Conservation (phyloP, 2,888 invertebrate genomes). For the Agonopterix subpropinquella region DNA sequence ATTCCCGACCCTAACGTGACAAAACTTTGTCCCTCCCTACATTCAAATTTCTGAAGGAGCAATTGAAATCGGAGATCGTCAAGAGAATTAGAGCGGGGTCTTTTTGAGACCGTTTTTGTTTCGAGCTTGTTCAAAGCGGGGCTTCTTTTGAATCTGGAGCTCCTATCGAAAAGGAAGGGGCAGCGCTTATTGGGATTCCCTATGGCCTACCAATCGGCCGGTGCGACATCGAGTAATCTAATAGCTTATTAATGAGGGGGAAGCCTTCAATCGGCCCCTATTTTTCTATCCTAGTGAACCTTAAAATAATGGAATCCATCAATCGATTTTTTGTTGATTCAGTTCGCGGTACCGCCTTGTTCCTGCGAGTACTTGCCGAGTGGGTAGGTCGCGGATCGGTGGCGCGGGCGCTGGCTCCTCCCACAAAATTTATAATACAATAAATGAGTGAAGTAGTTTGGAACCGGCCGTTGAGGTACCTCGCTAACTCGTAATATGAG, state of each 20-base stretch:
- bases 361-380: constrained; percentile 46
- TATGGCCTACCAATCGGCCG: constrained; percentile 70
- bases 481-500: constrained; percentile 64
- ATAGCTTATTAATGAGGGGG: constrained; percentile 74
- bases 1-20: constrained; percentile 66
- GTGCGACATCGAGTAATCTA: constrained; percentile 69
- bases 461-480: constrained; percentile 61
- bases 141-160: constrained; percentile 74
- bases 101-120: constrained; percentile 71
- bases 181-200: constrained; percentile 72
- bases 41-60: constrained; percentile 76
- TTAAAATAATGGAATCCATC: constrained; percentile 58
- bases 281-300: constrained; percentile 69
- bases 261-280: constrained; percentile 62
- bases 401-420: constrained; percentile 56
- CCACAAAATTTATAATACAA: constrained; percentile 71
- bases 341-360: constrained; percentile 51
- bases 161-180: constrained; percentile 70
- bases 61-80: constrained; percentile 76
- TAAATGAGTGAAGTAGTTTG: constrained; percentile 61
- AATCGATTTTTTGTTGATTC: constrained; percentile 43
- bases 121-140: constrained; percentile 64
- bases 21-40: constrained; percentile 74
- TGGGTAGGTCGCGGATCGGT: constrained; percentile 56
- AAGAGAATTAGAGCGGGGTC: constrained; percentile 74